Evolutionary conservation across 2,888 invertebrate genomes (phyloP).

Genomic region (Ceratothoa steindachneri): DNA sequence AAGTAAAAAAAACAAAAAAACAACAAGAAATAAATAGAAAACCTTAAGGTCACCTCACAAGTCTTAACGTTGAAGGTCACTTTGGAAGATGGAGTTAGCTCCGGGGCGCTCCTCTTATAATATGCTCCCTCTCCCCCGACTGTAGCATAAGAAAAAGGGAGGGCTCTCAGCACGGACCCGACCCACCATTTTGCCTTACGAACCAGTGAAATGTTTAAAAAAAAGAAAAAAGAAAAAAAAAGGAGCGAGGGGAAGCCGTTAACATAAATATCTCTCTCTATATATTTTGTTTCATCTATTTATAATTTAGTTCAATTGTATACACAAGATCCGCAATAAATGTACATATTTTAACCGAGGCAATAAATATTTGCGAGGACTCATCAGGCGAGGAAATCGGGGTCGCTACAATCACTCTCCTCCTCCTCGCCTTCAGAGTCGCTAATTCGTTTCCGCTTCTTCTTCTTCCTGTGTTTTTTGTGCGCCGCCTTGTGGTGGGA

Average conservation of each 20-base stretch:
- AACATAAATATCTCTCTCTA: neutral
- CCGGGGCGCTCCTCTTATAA: too few species aligned
- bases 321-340: neutral
- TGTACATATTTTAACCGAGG: neutral
- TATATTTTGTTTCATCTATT: neutral
- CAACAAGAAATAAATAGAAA: neutral
- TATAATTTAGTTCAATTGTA: neutral
- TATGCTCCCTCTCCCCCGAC: too few species aligned
- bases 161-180: neutral
- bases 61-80: neutral
- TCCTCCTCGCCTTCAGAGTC: conserved; percentile 44
- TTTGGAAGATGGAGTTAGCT: neutral
- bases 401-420: conserved; percentile 23
- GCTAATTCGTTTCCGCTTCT: conserved; percentile 30
- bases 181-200: too few species aligned
- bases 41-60: too few species aligned
- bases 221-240: neutral
- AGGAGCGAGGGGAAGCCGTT: neutral
- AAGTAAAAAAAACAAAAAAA: neutral
- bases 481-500: conserved; percentile 20
- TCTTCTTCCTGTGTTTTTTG: conserved; percentile 47
- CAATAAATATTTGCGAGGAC: neutral
- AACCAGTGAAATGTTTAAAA: too few species aligned
- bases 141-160: too few species aligned
- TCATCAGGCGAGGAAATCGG: neutral